These are phyloP conservation scores for Cercocebus atys DNA, from an alignment of 2,113 vertebrate species.

Conservation along the genomic window DNA sequence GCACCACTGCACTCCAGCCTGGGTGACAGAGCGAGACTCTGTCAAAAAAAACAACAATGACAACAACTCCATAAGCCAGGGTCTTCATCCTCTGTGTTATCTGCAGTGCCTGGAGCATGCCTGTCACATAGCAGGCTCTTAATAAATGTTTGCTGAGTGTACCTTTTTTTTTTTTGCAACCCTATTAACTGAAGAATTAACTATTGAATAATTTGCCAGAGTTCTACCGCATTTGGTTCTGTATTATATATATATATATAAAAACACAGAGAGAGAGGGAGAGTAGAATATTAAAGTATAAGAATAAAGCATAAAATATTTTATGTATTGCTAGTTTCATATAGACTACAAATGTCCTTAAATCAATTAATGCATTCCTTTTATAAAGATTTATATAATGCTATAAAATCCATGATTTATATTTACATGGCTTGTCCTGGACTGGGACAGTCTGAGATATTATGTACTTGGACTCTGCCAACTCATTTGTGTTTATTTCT, in stretches of 20 bases:
- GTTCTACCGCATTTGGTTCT: too few species aligned
- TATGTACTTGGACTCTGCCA: neutral
- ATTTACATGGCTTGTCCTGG: neutral
- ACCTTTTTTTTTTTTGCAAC: too few species aligned
- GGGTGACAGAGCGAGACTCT: too few species aligned
- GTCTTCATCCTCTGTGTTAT: too few species aligned
- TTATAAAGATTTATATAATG: neutral
- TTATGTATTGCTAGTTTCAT: neutral
- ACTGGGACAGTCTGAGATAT: neutral
- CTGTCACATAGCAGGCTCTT: too few species aligned
- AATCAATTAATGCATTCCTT: neutral
- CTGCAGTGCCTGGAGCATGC: too few species aligned
- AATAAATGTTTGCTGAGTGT: too few species aligned
- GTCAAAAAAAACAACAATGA: too few species aligned
- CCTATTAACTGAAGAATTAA: too few species aligned
- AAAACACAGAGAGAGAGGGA: neutral
- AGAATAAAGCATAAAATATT: neutral
- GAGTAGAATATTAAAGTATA: neutral
- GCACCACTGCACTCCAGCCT: too few species aligned
- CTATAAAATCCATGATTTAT: neutral
- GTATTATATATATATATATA: neutral
- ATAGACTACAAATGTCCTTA: neutral
- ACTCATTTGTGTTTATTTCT: constrained; percentile 39
- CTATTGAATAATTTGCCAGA: too few species aligned
- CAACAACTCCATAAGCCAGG: too few species aligned